Percentiles rank a stretch among this genome's conserved stretches.
Conservation (phyloP, 1,140 invertebrate genomes). For the Drosophila varians region DNA sequence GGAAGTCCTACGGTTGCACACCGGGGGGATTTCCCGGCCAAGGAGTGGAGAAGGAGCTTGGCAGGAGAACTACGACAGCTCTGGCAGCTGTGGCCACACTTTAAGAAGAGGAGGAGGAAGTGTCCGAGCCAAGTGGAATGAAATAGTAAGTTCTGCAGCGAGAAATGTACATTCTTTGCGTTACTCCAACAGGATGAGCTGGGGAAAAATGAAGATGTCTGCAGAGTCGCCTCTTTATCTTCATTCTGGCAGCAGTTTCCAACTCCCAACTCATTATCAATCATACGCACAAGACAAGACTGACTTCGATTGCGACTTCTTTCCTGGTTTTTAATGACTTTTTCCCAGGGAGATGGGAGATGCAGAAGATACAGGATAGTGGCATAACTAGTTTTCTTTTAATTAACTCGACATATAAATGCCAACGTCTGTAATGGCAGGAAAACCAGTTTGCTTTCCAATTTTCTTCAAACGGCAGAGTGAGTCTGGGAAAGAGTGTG, state of each 20-base stretch:
- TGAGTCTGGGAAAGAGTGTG: not conserved
- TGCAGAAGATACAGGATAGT: not conserved
- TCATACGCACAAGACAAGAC: conserved; percentile 58
- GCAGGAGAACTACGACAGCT: conserved; percentile 28
- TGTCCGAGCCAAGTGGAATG: conserved; percentile 30
- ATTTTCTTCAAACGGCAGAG: conserved; percentile 62
- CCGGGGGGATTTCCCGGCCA: conserved; percentile 12
- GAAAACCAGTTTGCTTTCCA: conserved; percentile 77
- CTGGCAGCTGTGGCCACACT: conserved; percentile 11
- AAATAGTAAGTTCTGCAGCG: conserved; percentile 73
- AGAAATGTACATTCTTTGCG: conserved; percentile 58
- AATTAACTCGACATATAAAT: conserved; percentile 77
- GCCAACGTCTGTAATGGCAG: conserved; percentile 50
- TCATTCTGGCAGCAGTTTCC: not conserved
- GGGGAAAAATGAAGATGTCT: conserved; percentile 47
- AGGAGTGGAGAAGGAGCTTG: conserved; percentile 16
- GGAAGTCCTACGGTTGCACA: conserved; percentile 30
- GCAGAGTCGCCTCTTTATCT: not conserved
- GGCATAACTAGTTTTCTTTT: conserved; percentile 78
- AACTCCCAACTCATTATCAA: conserved; percentile 63
- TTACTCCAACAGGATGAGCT: conserved; percentile 33
- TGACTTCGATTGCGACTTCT: conserved; percentile 22
- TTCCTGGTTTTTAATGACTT: conserved; percentile 70
- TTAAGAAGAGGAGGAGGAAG: conserved; percentile 1
- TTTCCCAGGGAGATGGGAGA: conserved; percentile 22